A percentile compares a stretch with the other conserved stretches of the same genome.
These are phyloP conservation scores for Hassar affinis DNA, from an alignment of 2,113 vertebrate genomes.

Conservation along the genomic window DNA sequence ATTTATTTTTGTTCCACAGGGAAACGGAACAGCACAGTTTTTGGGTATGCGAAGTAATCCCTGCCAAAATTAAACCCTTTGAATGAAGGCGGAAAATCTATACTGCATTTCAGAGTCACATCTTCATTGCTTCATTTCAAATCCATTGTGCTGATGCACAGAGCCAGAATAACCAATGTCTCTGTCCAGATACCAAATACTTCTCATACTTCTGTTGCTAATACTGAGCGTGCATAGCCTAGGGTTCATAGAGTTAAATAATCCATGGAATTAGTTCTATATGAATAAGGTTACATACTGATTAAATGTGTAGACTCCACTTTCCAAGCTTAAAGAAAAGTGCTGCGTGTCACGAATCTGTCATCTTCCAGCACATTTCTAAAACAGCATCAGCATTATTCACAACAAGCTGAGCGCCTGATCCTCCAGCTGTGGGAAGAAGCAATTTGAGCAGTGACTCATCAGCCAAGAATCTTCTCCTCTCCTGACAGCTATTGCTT, in stretches of 20 bases:
- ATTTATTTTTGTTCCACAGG: neutral
- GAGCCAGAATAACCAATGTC: too few species aligned
- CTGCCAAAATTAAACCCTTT: too few species aligned
- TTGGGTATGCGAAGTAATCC: too few species aligned
- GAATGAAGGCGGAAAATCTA: too few species aligned
- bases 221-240: too few species aligned
- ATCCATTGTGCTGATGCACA: too few species aligned
- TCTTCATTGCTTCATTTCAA: too few species aligned
- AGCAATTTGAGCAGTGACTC: conserved; percentile 54
- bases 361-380: conserved; percentile 31
- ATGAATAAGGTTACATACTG: neutral
- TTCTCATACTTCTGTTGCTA: too few species aligned
- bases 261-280: neutral
- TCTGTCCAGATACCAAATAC: too few species aligned
- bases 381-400: conserved; percentile 34
- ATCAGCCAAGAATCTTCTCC: conserved; percentile 39
- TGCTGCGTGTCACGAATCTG: neutral
- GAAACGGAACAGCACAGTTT: too few species aligned
- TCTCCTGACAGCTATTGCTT: conserved; percentile 42
- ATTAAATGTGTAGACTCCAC: neutral
- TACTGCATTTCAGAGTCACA: too few species aligned
- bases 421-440: conserved; percentile 42
- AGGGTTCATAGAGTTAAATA: neutral
- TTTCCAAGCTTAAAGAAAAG: neutral
- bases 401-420: conserved; percentile 34